phyloP scores from a whole-genome alignment of 2,113 vertebrate species.

The Siniperca knerii region DNA sequence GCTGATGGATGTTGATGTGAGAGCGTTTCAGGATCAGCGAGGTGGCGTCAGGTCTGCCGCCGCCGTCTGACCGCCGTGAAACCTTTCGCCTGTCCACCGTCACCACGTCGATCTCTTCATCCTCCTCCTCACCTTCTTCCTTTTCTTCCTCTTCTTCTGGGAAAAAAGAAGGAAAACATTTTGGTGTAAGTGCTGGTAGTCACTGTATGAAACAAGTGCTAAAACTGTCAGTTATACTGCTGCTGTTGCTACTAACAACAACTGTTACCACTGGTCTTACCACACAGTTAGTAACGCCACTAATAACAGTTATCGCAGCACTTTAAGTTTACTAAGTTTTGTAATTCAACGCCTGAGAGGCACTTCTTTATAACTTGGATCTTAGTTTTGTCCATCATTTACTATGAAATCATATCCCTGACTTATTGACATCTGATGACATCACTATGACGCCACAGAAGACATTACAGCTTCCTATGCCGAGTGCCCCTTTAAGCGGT shows the following conservation, averaged over 20 bases:
- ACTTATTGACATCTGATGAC: no score
- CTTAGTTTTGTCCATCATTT: no score
- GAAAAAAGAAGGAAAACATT: conserved; percentile 64
- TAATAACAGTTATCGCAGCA: no score
- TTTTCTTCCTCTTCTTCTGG: conserved; percentile 85
- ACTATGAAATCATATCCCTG: no score
- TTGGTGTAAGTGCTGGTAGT: neutral
- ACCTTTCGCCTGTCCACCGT: conserved; percentile 88
- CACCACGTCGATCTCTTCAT: conserved; percentile 93
- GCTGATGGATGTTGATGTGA: conserved; percentile 92
- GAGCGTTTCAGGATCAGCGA: conserved; percentile 92
- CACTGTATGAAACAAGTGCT: neutral
- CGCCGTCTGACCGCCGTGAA: conserved; percentile 67
- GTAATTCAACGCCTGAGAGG: neutral
- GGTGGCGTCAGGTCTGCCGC: conserved; percentile 63
- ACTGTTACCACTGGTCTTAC: no score
- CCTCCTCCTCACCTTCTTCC: conserved; percentile 30
- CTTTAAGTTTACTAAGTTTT: no score
- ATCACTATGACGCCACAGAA: no score
- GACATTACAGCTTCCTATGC: no score
- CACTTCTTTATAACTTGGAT: no score
- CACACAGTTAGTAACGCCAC: no score
- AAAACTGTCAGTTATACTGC: neutral
- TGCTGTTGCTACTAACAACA: no score
- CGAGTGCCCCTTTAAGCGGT: no score